Conservation (phyloP, 2,888 invertebrate genomes). For the Encarsia formosa region DNA sequence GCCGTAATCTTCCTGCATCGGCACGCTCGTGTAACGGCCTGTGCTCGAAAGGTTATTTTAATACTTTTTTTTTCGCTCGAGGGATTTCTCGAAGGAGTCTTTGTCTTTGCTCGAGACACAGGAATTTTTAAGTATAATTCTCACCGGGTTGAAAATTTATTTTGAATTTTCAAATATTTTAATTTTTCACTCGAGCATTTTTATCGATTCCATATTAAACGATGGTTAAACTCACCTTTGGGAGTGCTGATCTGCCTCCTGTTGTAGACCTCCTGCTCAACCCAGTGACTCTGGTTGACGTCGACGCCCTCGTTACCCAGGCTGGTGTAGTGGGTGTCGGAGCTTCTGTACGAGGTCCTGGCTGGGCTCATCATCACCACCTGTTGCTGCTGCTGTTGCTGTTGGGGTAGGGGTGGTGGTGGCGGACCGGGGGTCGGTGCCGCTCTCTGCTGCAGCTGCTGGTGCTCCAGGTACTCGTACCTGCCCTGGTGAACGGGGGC, state of each 20-base stretch:
- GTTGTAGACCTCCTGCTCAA: slow-evolving; percentile 32
- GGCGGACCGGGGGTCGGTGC: slow-evolving; percentile 27
- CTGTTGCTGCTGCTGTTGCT: slow-evolving; percentile 27
- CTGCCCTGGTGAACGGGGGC: slow-evolving; percentile 33
- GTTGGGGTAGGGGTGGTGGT: slow-evolving; percentile 26
- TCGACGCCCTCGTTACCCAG: slow-evolving; percentile 36
- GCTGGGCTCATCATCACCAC: slow-evolving; percentile 33
- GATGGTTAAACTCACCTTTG: slow-evolving; percentile 31
- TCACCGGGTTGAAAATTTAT: too few species aligned
- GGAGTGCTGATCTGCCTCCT: slow-evolving; percentile 36
- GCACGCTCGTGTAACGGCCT: slow-evolving; percentile 47
- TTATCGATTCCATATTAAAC: too few species aligned
- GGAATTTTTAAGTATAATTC: too few species aligned
- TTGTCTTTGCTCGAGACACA: too few species aligned
- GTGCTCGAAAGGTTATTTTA: neutral
- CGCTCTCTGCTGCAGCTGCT: slow-evolving; percentile 38
- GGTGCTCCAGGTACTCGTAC: slow-evolving; percentile 41
- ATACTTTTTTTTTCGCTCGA: too few species aligned
- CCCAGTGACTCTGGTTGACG: slow-evolving; percentile 35
- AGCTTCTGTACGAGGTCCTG: slow-evolving; percentile 26
- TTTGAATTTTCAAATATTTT: too few species aligned
- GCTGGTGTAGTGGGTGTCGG: slow-evolving; percentile 10
- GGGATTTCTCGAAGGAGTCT: too few species aligned
- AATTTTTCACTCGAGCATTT: too few species aligned
- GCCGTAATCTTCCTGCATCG: slow-evolving; percentile 43